Evolutionary conservation across 2,888 invertebrate genomes (phyloP), one percentile per base, ranked within the genome.

Genomic region (Pedicia rivosa): DNA sequence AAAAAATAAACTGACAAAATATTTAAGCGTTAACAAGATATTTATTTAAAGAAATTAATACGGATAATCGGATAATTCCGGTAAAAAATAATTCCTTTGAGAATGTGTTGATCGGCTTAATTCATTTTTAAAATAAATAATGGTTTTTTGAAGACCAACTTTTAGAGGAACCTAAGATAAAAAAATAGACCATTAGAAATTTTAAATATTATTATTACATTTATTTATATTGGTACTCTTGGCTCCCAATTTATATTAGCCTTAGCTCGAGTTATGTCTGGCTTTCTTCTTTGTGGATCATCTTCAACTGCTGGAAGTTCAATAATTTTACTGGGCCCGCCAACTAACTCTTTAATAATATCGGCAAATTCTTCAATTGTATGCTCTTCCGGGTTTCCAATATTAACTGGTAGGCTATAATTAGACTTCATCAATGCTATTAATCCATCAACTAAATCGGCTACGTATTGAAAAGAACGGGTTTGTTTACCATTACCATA

Each of bases 341-440:
- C 94, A 53, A 83, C 78, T 52, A 86, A 65, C 48, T 78, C 73
- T 58, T 80, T 81, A 49, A 90, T 88, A 48, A 87, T 81, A 40
- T 73, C 64, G 2, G 88, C 90, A 57, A 90, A 90, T 62, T 88
- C 88, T 67, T 79, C 77, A 49, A 98, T 97, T 2, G 91, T 87
- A 57, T 94, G 88, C 60, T 99, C 98, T 28, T 90, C 90, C 1
- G 98, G 97, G 65, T 98, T 99, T 27, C 98, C 98, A 42, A 98
- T 65, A 63, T 98, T 98, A 3, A 98, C 78, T 5, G 98, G 98
- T 47, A 74, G 70, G 0, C 86, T 78, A 57, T 87, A 94, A 64
- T 91, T 92, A 12, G 90, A 84, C 39, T 78, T 78, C 98, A 98
- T 98, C 32, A 99, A 63, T 1, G 77, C 70, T 25, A 95, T 71